Evolutionary conservation across 2,113 vertebrate species (phyloP).

Genomic region (Onychorhynchus coronatus): DNA sequence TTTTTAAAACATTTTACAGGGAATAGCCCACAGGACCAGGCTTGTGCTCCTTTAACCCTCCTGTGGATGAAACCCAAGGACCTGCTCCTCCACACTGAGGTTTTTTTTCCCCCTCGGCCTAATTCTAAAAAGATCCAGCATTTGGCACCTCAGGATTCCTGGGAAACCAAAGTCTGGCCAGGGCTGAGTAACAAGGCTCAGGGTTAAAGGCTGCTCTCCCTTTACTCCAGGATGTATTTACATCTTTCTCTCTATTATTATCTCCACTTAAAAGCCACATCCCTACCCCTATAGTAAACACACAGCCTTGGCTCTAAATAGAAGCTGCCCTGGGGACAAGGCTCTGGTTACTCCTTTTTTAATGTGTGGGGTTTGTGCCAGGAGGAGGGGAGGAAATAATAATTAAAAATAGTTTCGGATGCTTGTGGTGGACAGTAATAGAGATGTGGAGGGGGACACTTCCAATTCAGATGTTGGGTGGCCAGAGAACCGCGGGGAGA

Average conservation of each 20-base stretch:
- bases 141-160: neutral
- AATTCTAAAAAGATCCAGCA: neutral
- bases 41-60: neutral
- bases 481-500: neutral
- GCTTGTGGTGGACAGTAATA: neutral
- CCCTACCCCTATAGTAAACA: constrained; percentile 29
- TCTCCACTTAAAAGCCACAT: constrained; percentile 36
- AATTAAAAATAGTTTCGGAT: neutral
- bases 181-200: rapidly evolving
- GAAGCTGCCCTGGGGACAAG: neutral
- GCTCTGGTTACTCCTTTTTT: constrained; percentile 36
- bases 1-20: neutral
- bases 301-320: constrained; percentile 13
- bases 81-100: neutral
- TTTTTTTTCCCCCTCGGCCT: rapidly evolving
- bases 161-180: neutral
- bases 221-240: neutral
- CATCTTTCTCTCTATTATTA: constrained; percentile 36
- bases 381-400: neutral
- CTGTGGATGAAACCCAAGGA: neutral
- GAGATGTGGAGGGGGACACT: neutral
- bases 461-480: neutral
- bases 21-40: rapidly evolving
- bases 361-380: neutral
- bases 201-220: neutral